phyloP scores from a whole-genome alignment of 2,888 invertebrate species.

The Rhagium mordax region DNA sequence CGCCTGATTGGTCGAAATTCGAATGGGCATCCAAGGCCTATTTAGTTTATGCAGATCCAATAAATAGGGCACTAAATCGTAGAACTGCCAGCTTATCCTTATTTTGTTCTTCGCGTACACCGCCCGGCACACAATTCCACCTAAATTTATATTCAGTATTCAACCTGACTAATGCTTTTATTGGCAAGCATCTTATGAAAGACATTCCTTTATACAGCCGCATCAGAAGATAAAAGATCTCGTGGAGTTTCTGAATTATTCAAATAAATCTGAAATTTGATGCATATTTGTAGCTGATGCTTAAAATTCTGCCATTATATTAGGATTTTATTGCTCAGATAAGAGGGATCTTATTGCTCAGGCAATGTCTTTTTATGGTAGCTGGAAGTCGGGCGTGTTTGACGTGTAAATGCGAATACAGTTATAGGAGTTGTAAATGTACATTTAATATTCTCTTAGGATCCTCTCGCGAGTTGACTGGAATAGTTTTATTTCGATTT shows the following conservation, averaged over 20 bases:
- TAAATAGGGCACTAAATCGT: too few species aligned
- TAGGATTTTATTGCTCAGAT: neutral
- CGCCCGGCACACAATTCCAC: neutral
- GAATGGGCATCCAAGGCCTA: too few species aligned
- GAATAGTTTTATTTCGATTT: neutral
- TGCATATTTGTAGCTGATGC: constrained; percentile 2
- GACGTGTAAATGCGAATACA: neutral
- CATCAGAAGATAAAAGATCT: neutral
- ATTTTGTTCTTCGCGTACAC: neutral
- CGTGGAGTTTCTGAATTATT: constrained; percentile 9
- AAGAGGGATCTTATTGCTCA: constrained; percentile 1
- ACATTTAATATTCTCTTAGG: neutral
- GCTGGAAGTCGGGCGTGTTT: neutral
- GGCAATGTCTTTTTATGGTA: neutral
- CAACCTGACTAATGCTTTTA: neutral
- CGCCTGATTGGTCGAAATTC: too few species aligned
- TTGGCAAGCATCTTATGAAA: neutral
- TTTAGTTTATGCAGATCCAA: too few species aligned
- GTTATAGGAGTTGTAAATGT: neutral
- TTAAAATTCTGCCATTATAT: constrained; percentile 1
- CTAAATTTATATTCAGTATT: constrained; percentile 6
- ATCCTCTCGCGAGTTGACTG: neutral
- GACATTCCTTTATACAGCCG: neutral
- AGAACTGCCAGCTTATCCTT: too few species aligned
- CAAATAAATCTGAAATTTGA: constrained; percentile 7